Percentiles rank a stretch among this genome's conserved stretches.
phyloP scores from a whole-genome alignment of 1,140 invertebrate genomes.

The Riptortus pedestris region DNA sequence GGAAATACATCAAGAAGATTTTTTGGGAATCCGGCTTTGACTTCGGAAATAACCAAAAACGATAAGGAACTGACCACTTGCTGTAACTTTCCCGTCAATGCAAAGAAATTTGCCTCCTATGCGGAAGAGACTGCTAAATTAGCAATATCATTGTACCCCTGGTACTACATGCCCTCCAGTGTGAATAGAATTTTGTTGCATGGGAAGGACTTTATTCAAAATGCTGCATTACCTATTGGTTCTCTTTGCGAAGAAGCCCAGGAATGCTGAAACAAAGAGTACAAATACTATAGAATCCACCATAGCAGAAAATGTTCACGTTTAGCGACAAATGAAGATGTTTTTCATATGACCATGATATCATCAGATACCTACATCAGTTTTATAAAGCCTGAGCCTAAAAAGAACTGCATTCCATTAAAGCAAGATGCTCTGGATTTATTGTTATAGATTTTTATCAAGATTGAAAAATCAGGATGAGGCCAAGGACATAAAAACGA shows the following conservation, averaged over 20 bases:
- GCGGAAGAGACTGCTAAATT: background rate
- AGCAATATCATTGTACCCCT: background rate
- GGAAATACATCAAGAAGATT: no score
- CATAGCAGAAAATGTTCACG: background rate
- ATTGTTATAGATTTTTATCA: no score
- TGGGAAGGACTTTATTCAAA: background rate
- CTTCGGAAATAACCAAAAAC: background rate
- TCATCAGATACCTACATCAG: no score
- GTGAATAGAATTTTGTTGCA: background rate
- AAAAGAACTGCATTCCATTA: no score
- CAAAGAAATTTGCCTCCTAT: background rate
- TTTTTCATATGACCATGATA: background rate
- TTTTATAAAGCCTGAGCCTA: no score
- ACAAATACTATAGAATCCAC: constrained; percentile 1
- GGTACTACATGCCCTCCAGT: background rate
- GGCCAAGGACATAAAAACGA: no score
- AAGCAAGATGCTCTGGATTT: no score
- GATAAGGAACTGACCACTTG: background rate
- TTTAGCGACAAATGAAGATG: background rate
- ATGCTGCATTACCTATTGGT: background rate
- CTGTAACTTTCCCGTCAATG: background rate
- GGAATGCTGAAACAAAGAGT: background rate
- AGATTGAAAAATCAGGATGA: no score
- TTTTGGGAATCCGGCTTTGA: no score
- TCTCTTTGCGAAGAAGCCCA: constrained; percentile 10